phyloP scores from a whole-genome alignment of 2,888 invertebrate species.

The Campaea margaritaria region DNA sequence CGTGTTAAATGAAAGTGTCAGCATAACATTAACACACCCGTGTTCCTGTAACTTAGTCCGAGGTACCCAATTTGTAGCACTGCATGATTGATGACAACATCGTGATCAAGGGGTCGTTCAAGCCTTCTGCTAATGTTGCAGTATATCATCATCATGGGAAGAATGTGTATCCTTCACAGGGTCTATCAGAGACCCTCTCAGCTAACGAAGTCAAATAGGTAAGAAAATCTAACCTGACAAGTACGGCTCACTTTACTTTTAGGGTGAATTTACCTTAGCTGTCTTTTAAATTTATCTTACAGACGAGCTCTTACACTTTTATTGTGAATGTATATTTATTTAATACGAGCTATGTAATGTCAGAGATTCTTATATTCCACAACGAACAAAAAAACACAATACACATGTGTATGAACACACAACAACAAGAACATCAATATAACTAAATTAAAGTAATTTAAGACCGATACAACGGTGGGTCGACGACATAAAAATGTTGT shows the following conservation, averaged over 20 bases:
- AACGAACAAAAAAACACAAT: too few relatives aligned
- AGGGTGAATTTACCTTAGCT: neutral
- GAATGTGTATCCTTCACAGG: constrained; percentile 16
- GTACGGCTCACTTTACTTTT: neutral
- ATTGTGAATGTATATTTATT: too few relatives aligned
- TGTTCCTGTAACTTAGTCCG: constrained; percentile 19
- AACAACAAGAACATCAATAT: too few relatives aligned
- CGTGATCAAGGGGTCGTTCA: constrained; percentile 53
- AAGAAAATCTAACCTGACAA: neutral
- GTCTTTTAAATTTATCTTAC: neutral
- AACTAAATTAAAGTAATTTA: too few relatives aligned
- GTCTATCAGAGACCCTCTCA: constrained; percentile 3
- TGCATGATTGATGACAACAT: constrained; percentile 57
- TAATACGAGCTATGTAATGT: too few relatives aligned
- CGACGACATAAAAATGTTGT: too few relatives aligned
- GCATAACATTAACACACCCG: neutral
- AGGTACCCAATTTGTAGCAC: constrained; percentile 27
- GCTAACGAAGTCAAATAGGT: constrained; percentile 1
- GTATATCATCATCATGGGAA: constrained; percentile 24
- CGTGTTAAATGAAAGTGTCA: neutral
- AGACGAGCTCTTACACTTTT: too few relatives aligned
- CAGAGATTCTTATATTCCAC: too few relatives aligned
- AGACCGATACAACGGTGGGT: too few relatives aligned
- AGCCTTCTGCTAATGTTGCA: constrained; percentile 27
- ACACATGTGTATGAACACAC: too few relatives aligned